Conservation (phyloP, 2,113 vertebrate genomes). For the Origma solitaria region DNA sequence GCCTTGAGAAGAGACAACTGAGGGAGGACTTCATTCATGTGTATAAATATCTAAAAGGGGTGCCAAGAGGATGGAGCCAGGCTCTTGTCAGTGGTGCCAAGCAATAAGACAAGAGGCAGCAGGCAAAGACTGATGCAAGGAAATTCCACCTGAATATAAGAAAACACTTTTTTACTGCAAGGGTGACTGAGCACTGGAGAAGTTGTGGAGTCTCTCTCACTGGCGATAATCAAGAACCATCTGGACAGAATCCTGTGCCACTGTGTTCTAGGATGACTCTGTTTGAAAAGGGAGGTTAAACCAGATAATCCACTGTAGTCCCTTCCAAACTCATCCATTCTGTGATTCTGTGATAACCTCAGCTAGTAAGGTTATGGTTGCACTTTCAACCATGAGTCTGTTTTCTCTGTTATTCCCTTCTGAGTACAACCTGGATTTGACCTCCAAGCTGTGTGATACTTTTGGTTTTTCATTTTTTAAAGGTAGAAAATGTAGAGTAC, state of each 20-base stretch:
- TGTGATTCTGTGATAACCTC: neutral
- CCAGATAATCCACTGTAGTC: neutral
- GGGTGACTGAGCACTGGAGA: neutral
- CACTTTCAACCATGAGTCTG: neutral
- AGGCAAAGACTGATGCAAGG: neutral
- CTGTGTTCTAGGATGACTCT: neutral
- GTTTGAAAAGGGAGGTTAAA: neutral
- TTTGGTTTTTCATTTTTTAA: neutral
- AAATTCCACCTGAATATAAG: neutral
- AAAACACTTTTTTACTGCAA: neutral
- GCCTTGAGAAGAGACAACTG: neutral
- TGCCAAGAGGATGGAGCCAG: neutral
- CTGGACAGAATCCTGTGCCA: neutral
- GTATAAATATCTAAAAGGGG: neutral
- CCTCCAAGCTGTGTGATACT: neutral
- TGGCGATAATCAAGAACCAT: neutral
- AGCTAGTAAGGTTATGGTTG: neutral
- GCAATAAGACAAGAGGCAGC: neutral
- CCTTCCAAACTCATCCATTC: neutral
- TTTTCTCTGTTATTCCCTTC: neutral
- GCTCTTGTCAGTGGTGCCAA: neutral
- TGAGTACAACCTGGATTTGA: neutral
- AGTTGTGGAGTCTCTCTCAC: neutral
- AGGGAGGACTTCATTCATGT: neutral
- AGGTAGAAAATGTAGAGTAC: neutral